A percentile compares a stretch with the other conserved stretches of the same genome.
phyloP scores from a whole-genome alignment of 2,888 invertebrate genomes.

The Amaurobius ferox region DNA sequence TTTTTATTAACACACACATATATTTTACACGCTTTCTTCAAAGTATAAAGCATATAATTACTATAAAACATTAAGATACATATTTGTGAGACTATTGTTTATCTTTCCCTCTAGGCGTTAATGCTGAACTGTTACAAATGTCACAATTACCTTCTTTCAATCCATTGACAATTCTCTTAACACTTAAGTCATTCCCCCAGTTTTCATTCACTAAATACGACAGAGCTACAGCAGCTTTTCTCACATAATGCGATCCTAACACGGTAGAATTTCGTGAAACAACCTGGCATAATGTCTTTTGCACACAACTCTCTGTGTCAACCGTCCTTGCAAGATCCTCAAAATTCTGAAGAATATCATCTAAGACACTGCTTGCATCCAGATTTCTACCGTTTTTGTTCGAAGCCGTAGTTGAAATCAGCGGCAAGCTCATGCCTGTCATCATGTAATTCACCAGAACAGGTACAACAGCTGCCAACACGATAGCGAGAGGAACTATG shows the following conservation, averaged over 20 bases:
- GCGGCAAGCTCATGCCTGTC: slow-evolving; percentile 4
- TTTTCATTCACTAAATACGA: slow-evolving; percentile 34
- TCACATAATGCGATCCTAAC: slow-evolving; percentile 14
- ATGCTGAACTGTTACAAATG: slow-evolving; percentile 19
- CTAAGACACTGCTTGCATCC: not conserved
- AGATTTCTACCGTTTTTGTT: slow-evolving; percentile 30
- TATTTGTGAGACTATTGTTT: too few species aligned
- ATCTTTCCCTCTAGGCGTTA: not conserved
- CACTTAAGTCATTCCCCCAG: slow-evolving; percentile 25
- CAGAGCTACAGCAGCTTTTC: slow-evolving; percentile 25
- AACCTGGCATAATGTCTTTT: slow-evolving; percentile 46
- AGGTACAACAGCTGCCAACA: slow-evolving; percentile 40
- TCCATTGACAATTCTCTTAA: slow-evolving; percentile 30
- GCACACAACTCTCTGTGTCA: slow-evolving; percentile 38
- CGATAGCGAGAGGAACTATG: slow-evolving; percentile 40
- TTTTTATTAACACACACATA: too few species aligned
- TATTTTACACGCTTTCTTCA: too few species aligned
- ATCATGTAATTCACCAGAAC: slow-evolving; percentile 59
- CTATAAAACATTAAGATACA: too few species aligned
- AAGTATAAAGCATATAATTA: too few species aligned
- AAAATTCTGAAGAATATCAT: slow-evolving; percentile 21
- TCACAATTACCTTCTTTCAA: slow-evolving; percentile 51
- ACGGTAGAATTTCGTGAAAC: not conserved
- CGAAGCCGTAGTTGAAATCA: slow-evolving; percentile 29
- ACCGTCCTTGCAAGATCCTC: slow-evolving; percentile 21